Evolutionary conservation across 2,888 invertebrate genomes (phyloP).

Genomic region (Drosophila lacicola): DNA sequence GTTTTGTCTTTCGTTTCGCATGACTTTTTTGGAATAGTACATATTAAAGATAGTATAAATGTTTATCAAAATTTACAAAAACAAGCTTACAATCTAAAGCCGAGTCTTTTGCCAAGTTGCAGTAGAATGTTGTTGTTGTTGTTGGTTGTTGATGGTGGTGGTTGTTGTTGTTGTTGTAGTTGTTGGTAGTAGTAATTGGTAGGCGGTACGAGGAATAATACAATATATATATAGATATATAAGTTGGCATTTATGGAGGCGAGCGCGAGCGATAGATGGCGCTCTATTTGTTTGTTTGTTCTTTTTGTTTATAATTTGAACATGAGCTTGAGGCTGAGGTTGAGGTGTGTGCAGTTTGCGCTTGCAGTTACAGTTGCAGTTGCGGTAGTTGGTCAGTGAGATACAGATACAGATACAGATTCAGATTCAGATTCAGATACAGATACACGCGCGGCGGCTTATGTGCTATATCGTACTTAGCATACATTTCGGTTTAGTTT

Average conservation of each 20-base stretch:
- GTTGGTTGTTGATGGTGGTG: constrained; percentile 36
- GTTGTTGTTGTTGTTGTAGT: constrained; percentile 43
- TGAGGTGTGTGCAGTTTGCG: constrained; percentile 63
- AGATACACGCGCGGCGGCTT: constrained; percentile 55
- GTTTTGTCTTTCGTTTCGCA: constrained; percentile 26
- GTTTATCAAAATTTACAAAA: constrained; percentile 56
- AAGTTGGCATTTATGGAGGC: constrained; percentile 48
- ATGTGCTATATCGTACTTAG: constrained; percentile 62
- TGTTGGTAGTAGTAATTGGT: constrained; percentile 52
- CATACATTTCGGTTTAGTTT: constrained; percentile 63
- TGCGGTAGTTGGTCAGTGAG: constrained; percentile 70
- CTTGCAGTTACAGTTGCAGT: constrained; percentile 58
- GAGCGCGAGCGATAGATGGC: constrained; percentile 37
- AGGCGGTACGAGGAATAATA: constrained; percentile 64
- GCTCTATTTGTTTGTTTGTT: constrained; percentile 8
- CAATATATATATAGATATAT: constrained; percentile 33
- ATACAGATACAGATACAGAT: constrained; percentile 56
- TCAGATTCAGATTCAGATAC: constrained; percentile 22
- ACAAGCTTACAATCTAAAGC: constrained; percentile 74
- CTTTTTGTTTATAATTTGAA: constrained; percentile 4
- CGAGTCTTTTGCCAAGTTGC: constrained; percentile 67
- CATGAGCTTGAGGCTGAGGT: constrained; percentile 56
- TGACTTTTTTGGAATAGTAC: constrained; percentile 32
- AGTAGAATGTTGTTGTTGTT: constrained; percentile 47
- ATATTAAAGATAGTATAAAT: constrained; percentile 32